Evolutionary conservation across 2,888 invertebrate genomes (phyloP), one percentile per base, ranked within the genome.

Genomic region (Amphipoea oculea): DNA sequence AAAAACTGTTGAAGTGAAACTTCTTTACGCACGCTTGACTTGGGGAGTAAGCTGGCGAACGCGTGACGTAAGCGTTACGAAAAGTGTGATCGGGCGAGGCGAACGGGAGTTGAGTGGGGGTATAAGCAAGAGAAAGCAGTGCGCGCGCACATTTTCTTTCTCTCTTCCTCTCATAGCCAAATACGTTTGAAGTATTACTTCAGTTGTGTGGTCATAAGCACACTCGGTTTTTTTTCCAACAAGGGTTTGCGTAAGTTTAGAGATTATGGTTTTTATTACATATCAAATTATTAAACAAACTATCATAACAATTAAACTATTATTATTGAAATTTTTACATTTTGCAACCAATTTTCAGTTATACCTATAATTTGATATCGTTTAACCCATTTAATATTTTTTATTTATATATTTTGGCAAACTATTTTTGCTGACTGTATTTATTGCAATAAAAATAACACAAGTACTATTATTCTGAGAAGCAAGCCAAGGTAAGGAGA

Each of bases 381-480:
- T 40, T 36, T 17, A 6, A 54, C 51, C 20, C 51, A 54, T 45
- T 45, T 45, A 45, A 2, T 11, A 45, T 45, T 12, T 45, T 48
- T 12, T 40, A 40, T 40, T 40, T 40, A 5, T 5, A 40, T 14
- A 62, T 40, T n/a, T n/a, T 11, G 2, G 4, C 4, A 29, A 68
- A 9, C 1, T 40, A 0, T 23, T 67, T 78, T 68, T 78, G 9
- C 62, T 62, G 11, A 23, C 70, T 40, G 29, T 78, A 83, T 63
- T 67, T 42, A 40, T n/a, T 63, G 29, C n/a, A 57, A 51, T 76
- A 65, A 75, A 62, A 67, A 68, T 67, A 79, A 81, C 29, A 72
- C 11, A 77, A 51, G 60, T 63, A 45, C 4, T 29, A 42, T 0
- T 20, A 75, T 73, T 57, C 17, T 29, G 17, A 40, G 14, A 23